Percentiles rank a stretch among this genome's conserved stretches.
Conservation (phyloP, 2,888 invertebrate species). For the Xestia c-nigrum region DNA sequence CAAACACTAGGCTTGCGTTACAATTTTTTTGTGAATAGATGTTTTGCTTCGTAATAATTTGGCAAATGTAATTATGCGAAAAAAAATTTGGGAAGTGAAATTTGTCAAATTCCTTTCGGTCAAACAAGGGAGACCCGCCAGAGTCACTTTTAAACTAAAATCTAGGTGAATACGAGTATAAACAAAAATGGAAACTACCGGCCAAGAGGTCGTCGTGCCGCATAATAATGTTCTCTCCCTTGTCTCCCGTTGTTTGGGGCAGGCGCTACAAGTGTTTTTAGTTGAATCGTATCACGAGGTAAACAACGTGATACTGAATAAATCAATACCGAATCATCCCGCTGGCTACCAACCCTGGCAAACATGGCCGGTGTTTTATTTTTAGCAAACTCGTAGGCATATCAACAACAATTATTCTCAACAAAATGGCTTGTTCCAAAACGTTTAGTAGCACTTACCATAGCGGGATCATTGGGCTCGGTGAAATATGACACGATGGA, state of each 20-base stretch:
- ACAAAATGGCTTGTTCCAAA: slow-evolving; percentile 42
- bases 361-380: slow-evolving; percentile 11
- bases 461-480: slow-evolving; percentile 90
- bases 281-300: not conserved
- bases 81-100: too few species aligned
- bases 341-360: not conserved
- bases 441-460: slow-evolving; percentile 77
- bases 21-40: too few species aligned
- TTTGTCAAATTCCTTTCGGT: too few species aligned
- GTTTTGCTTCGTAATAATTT: too few species aligned
- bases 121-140: too few species aligned
- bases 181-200: not conserved
- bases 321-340: not conserved
- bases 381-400: slow-evolving; percentile 28
- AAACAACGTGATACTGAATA: not conserved
- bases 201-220: not conserved
- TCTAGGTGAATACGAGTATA: not conserved
- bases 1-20: too few species aligned
- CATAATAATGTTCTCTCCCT: not conserved
- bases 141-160: not conserved
- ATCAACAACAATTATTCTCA: slow-evolving; percentile 13
- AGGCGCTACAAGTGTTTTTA: not conserved
- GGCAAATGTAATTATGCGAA: too few species aligned
- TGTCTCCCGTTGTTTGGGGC: not conserved
- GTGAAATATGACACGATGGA: slow-evolving; percentile 93